These are phyloP conservation scores for Altica lythri DNA, from an alignment of 2,888 invertebrate genomes.

Conservation along the genomic window DNA sequence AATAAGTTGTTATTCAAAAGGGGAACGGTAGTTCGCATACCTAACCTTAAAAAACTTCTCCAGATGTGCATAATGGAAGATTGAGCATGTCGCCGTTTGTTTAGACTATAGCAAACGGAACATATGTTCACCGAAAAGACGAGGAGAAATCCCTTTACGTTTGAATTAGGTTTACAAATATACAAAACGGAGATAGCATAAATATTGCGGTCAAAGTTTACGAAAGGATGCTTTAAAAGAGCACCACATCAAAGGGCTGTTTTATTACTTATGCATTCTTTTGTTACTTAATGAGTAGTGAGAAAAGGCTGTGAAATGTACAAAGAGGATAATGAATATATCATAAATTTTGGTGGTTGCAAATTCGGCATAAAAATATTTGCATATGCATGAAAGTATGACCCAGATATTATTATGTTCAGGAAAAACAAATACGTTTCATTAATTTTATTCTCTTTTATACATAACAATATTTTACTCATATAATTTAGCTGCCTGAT, in stretches of 20 bases:
- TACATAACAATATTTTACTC: too few species aligned
- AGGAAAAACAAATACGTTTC: too few species aligned
- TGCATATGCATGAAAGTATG: not conserved
- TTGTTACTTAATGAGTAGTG: constrained; percentile 8
- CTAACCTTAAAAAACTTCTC: constrained; percentile 34
- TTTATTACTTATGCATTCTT: constrained; percentile 20
- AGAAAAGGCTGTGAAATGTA: constrained; percentile 1
- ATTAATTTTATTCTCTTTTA: too few species aligned
- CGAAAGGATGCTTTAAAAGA: constrained; percentile 16
- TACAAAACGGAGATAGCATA: constrained; percentile 28
- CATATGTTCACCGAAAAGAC: constrained; percentile 38
- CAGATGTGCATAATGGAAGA: constrained; percentile 42
- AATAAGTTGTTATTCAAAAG: constrained; percentile 32
- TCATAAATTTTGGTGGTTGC: not conserved
- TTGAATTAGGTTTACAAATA: constrained; percentile 30
- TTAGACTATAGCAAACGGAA: constrained; percentile 43
- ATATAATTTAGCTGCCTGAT: too few species aligned
- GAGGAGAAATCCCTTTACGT: constrained; percentile 30
- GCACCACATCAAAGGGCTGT: constrained; percentile 27
- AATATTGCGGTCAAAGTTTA: constrained; percentile 32
- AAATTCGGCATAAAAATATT: not conserved
- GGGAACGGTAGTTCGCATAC: constrained; percentile 32
- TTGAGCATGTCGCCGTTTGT: constrained; percentile 44
- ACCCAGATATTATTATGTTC: too few species aligned
- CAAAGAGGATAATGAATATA: constrained; percentile 6